phyloP scores from a whole-genome alignment of 2,113 vertebrate genomes.

The Eubucco bourcierii region DNA sequence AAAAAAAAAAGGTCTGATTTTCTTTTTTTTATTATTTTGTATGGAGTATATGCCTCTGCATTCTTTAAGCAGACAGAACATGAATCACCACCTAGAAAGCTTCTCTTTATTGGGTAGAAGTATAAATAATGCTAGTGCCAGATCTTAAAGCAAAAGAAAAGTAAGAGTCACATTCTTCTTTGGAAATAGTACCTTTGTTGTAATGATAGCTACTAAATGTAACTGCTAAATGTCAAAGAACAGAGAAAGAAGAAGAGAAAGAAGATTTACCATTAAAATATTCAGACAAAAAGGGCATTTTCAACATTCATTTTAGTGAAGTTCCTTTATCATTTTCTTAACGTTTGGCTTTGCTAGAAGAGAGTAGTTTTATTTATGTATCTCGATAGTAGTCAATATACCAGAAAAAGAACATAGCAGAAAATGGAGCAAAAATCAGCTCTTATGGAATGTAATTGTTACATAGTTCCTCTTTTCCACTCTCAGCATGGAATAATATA shows the following conservation, averaged over 20 bases:
- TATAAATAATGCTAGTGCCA: conserved; percentile 26
- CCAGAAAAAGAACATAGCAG: neutral
- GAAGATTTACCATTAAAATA: conserved; percentile 22
- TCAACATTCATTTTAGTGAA: neutral
- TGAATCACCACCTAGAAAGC: conserved; percentile 35
- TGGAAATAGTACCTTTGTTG: neutral
- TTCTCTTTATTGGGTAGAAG: conserved; percentile 18
- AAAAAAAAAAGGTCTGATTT: neutral
- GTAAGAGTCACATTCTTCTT: conserved; percentile 25
- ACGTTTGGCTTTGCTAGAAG: neutral
- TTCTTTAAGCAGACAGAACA: conserved; percentile 35
- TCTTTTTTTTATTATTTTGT: neutral
- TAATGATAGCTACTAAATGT: conserved; percentile 28
- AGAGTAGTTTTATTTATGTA: neutral
- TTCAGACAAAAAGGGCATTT: neutral
- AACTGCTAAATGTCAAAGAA: conserved; percentile 32
- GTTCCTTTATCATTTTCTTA: neutral
- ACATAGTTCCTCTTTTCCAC: neutral
- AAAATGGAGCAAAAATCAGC: neutral
- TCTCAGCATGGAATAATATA: neutral
- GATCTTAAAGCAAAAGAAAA: conserved; percentile 26
- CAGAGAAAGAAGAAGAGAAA: neutral
- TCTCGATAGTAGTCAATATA: neutral
- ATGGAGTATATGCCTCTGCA: neutral
- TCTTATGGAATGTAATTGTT: neutral